Base-by-base conservation (phyloP, 2,888 invertebrate genomes). In the Lumbricus terrestris region DNA sequence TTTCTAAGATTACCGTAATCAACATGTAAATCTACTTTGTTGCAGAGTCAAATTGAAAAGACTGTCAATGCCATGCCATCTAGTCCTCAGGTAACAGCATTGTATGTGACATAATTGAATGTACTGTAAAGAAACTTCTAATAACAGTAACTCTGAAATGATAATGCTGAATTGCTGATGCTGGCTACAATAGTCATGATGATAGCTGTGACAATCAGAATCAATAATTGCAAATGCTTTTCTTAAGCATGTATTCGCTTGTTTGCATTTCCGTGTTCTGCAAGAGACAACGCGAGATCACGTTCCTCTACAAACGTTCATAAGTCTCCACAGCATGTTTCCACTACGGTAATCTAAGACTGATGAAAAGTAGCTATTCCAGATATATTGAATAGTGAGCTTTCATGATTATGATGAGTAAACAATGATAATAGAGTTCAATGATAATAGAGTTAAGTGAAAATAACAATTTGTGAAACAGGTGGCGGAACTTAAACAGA, bases 391-490 rank as follows among this genome's bases (percentile, higher is more conserved):
- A 47, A 23, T 47, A 20, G 23, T 23, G 47, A 47, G 20, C 47
- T 69, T 8, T 69, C 16, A n/a, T 69, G n/a, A n/a, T 69, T 23
- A 47, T 47, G 20, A 16, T 40, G 40, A 1, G 47, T 47, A 47
- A 47, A 69, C 69, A 69, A 54, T 42, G 42, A 42, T 42, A 11
- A 42, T 54, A 69, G n/a, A 18, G 20, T 69, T 69, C 5, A 69
- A 69, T 69, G 8, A 69, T 69, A 85, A 35, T 54, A 69, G n/a
- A 18, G 20, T 69, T 69, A n/a, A 69, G n/a, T 69, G 8, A 69
- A n/a, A 85, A 35, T 69, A n/a, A 69, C n/a, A 85, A 85, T 85
- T 85, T 85, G 85, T 85, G 13, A 23, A 33, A 85, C 85, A 85
- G 85, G 85, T 37, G 23, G 35, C 85, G 6, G 35, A 85, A 85